Conservation (phyloP, 2,797 vertebrate species). For the Mus spretus region DNA sequence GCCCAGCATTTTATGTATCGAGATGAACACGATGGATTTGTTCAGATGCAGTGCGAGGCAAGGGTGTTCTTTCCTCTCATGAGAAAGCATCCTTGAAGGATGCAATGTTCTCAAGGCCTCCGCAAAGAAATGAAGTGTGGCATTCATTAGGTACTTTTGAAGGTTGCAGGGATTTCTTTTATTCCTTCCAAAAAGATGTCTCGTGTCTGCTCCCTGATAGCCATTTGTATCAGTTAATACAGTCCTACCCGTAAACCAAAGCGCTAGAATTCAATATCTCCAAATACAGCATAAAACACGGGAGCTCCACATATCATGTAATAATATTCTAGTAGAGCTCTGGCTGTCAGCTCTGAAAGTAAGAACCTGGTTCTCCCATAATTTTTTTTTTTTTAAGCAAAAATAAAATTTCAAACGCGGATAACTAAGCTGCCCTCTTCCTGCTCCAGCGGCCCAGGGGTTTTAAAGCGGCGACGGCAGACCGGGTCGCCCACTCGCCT, state of each 20-base stretch:
- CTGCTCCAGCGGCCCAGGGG: neutral
- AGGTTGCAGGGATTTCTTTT: constrained; percentile 1
- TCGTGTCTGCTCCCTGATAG: neutral
- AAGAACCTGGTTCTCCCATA: neutral
- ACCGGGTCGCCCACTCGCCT: neutral
- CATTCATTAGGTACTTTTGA: constrained; percentile 3
- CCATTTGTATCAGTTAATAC: constrained; percentile 48
- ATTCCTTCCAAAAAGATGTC: constrained; percentile 4
- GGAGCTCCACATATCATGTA: neutral
- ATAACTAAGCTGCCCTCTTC: neutral
- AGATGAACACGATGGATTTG: constrained; percentile 34
- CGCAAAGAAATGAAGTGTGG: neutral
- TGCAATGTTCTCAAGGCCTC: constrained; percentile 23
- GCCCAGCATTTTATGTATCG: neutral
- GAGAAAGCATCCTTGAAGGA: constrained; percentile 33
- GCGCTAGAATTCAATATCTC: constrained; percentile 43
- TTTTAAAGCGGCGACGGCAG: neutral
- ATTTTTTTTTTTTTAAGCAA: neutral
- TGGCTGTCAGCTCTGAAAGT: neutral
- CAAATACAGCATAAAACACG: neutral
- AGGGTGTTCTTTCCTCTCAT: constrained; percentile 17
- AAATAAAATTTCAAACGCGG: neutral
- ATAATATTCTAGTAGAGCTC: neutral
- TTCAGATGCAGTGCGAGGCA: constrained; percentile 6
- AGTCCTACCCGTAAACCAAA: neutral